Base-by-base conservation (phyloP, 2,888 invertebrate genomes). In the Drosophila prostipennis region DNA sequence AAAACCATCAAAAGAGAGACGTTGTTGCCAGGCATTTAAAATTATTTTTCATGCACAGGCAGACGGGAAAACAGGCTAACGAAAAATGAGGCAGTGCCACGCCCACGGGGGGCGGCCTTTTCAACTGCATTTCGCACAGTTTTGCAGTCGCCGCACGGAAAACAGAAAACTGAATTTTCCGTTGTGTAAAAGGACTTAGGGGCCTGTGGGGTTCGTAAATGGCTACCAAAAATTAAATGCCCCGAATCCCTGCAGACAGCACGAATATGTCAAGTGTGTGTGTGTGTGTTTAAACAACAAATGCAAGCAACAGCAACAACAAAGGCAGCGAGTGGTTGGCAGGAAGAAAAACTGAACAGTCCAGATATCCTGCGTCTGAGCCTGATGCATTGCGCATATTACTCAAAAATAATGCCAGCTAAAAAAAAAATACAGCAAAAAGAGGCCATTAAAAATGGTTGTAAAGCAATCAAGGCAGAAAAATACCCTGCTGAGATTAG, bases 311-410 rank as follows among this genome's bases (percentile, higher is more conserved):
- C 55, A 56, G 45, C 48, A 74, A 40, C 55, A 65, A 60, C 26
- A 76, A 70, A 48, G 63, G 19, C 60, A 46, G 57, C 37, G 37
- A 16, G 6, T 7, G 29, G 29, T 2, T 29, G 29, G 29, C 29
- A 32, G 48, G 14, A 37, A 32, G 36, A 34, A 23, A 36, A 23
- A 32, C 43, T 37, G 49, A 7, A 40, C 14, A 16, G 46, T 29
- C 59, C 52, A 43, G 59, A 67, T 51, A 56, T 51, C 32, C 52
- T 40, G 61, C 23, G 54, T 58, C 74, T 77, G 59, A 80, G 78
- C 72, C 81, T 87, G 81, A 84, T 81, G 87, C 82, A 81, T 81
- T 81, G 79, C 85, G 71, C 54, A 84, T 78, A 87, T 81, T 81
- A 84, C 87, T 87, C 85, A 78, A 78, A 86, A 87, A 76, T 83